These are phyloP conservation scores for Aquatica leii DNA, from an alignment of 2,888 invertebrate genomes.

Conservation along the genomic window DNA sequence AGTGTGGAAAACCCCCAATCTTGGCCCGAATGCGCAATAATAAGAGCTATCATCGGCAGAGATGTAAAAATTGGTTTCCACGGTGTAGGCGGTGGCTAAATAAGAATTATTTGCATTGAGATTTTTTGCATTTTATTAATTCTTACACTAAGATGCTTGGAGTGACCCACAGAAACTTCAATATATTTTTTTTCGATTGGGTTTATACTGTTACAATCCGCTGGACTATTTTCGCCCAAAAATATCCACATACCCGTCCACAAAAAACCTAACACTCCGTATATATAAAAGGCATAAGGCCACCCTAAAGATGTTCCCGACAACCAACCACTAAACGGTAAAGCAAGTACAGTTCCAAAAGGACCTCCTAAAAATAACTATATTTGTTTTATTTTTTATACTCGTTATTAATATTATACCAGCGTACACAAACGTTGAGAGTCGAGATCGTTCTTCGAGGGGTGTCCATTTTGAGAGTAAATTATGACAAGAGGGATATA, in stretches of 20 bases:
- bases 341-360: constrained; percentile 78
- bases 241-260: constrained; percentile 70
- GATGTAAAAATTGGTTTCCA: constrained; percentile 80
- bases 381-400: too few relatives aligned
- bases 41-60: constrained; percentile 77
- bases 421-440: constrained; percentile 73
- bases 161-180: constrained; percentile 68
- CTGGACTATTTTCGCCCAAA: constrained; percentile 72
- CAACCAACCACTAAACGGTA: constrained; percentile 76
- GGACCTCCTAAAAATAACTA: constrained; percentile 67
- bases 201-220: constrained; percentile 67
- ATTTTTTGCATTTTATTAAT: constrained; percentile 58
- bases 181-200: constrained; percentile 73
- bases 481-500: constrained; percentile 76
- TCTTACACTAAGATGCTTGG: constrained; percentile 58
- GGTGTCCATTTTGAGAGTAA: constrained; percentile 82
- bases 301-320: constrained; percentile 75
- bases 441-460: constrained; percentile 71
- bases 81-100: constrained; percentile 67
- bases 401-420: too few relatives aligned
- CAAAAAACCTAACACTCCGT: constrained; percentile 69
- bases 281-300: constrained; percentile 80
- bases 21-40: constrained; percentile 77
- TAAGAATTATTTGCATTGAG: too few relatives aligned
- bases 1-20: constrained; percentile 87